These are phyloP conservation scores for Mongoloraphidia duomilia DNA, from an alignment of 2,888 invertebrate species.

Conservation along the genomic window DNA sequence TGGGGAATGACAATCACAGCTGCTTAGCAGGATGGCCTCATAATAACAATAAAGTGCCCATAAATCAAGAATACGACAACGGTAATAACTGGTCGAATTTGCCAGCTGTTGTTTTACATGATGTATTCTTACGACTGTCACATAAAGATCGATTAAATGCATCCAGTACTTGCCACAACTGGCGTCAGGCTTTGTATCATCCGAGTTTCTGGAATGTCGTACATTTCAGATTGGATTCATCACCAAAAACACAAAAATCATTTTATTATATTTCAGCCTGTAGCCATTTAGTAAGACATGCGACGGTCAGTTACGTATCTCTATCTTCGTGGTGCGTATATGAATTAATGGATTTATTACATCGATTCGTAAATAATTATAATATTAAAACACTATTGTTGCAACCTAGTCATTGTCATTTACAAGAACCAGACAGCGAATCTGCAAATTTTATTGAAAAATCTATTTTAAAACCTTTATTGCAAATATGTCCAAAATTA, in stretches of 20 bases:
- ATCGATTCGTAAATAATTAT: slow-evolving; percentile 24
- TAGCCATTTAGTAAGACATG: slow-evolving; percentile 24
- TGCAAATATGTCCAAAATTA: slow-evolving; percentile 21
- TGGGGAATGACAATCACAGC: slow-evolving; percentile 24
- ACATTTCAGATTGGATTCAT: slow-evolving; percentile 24
- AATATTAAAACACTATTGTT: slow-evolving; percentile 26
- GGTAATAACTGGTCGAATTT: slow-evolving; percentile 25
- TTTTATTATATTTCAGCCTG: slow-evolving; percentile 24
- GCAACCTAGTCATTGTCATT: slow-evolving; percentile 28
- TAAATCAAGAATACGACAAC: slow-evolving; percentile 3
- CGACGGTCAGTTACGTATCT: slow-evolving; percentile 25
- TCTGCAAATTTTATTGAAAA: slow-evolving; percentile 1
- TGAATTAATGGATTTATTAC: slow-evolving; percentile 26
- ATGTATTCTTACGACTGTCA: slow-evolving; percentile 26
- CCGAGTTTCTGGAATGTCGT: slow-evolving; percentile 29
- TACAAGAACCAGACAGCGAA: slow-evolving; percentile 19
- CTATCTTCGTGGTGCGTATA: slow-evolving; percentile 24
- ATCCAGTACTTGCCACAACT: slow-evolving; percentile 27
- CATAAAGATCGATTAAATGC: slow-evolving; percentile 26
- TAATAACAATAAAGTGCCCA: slow-evolving; percentile 21
- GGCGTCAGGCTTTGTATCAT: slow-evolving; percentile 28
- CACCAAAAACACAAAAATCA: slow-evolving; percentile 22
- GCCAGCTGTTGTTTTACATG: slow-evolving; percentile 26
- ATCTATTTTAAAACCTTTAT: slow-evolving; percentile 19
- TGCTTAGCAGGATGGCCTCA: slow-evolving; percentile 24